phyloP scores from a whole-genome alignment of 2,888 invertebrate species.

The Melikaiella ostensackeni region DNA sequence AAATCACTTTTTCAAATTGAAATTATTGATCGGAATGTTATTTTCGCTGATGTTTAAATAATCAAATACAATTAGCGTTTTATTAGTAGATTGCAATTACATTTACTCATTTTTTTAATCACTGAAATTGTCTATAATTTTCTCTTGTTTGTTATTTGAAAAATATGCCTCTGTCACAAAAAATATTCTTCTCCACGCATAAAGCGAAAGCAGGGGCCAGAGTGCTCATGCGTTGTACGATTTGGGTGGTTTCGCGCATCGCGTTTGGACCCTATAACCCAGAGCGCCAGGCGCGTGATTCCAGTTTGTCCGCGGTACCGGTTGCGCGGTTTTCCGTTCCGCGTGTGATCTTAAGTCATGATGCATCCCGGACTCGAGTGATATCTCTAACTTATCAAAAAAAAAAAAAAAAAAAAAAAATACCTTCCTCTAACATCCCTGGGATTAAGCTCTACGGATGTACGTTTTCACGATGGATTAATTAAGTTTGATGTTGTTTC shows the following conservation, averaged over 20 bases:
- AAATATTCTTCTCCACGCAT: background rate
- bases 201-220: slow-evolving; percentile 4
- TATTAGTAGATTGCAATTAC: no score
- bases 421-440: slow-evolving; percentile 14
- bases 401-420: slow-evolving; percentile 17
- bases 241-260: slow-evolving; percentile 38
- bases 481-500: slow-evolving; percentile 26
- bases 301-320: slow-evolving; percentile 39
- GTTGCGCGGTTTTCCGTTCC: slow-evolving; percentile 28
- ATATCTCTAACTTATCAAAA: background rate
- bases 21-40: no score
- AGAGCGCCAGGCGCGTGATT: slow-evolving; percentile 17
- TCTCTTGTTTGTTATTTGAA: no score
- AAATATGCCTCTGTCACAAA: no score
- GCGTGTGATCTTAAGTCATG: slow-evolving; percentile 22
- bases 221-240: slow-evolving; percentile 31
- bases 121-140: no score
- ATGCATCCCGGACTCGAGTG: background rate
- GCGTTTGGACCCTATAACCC: slow-evolving; percentile 12
- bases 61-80: no score
- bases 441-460: slow-evolving; percentile 29
- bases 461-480: slow-evolving; percentile 29
- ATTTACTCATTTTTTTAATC: no score
- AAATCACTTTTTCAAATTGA: no score
- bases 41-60: no score